Conservation (phyloP, 1,140 invertebrate species). For the Drosophila burlai region DNA sequence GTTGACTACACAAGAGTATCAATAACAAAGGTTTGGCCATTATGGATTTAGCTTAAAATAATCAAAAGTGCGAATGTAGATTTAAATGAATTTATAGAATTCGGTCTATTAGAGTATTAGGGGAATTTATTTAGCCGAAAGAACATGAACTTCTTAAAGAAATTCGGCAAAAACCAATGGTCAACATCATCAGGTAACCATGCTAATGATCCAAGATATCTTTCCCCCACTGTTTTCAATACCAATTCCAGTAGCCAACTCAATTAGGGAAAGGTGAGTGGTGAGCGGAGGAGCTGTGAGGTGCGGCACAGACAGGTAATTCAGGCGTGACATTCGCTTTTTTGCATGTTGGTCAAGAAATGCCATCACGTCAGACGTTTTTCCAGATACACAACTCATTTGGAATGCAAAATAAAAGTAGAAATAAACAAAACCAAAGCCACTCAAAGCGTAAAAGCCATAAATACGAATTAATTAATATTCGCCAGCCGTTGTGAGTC, state of each 20-base stretch:
- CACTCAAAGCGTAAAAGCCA: constrained; percentile 6
- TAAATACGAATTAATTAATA: constrained; percentile 38
- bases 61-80: neutral
- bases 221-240: constrained; percentile 10
- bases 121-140: neutral
- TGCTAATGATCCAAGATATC: constrained; percentile 45
- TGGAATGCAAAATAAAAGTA: constrained; percentile 27
- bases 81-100: constrained; percentile 11
- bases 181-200: constrained; percentile 41
- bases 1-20: neutral
- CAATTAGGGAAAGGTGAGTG: constrained; percentile 35
- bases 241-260: constrained; percentile 49
- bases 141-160: neutral
- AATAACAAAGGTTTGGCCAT: constrained; percentile 1
- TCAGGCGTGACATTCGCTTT: constrained; percentile 42
- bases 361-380: constrained; percentile 63
- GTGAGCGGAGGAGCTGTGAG: neutral
- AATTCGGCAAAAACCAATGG: constrained; percentile 8
- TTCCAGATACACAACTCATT: constrained; percentile 19
- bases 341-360: constrained; percentile 53
- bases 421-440: constrained; percentile 3
- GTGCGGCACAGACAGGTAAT: constrained; percentile 27
- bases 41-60: constrained; percentile 1
- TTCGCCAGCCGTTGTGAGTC: constrained; percentile 22
- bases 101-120: neutral